Conservation (phyloP, 1,140 invertebrate species). For the Vanessa tameamea region DNA sequence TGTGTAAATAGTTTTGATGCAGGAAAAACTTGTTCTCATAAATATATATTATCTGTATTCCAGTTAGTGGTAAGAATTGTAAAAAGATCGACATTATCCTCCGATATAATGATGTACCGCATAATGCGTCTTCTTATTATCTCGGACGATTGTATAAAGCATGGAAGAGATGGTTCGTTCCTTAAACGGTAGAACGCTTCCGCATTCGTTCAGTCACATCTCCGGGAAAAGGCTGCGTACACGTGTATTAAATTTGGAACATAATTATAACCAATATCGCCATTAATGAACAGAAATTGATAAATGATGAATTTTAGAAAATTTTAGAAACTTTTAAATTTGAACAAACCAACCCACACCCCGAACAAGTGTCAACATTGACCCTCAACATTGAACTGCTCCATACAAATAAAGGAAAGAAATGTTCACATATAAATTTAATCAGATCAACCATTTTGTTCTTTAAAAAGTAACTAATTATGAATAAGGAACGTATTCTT, state of each 20-base stretch:
- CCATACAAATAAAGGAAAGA: no score
- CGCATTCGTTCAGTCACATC: slow-evolving; percentile 39
- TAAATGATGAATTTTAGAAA: no score
- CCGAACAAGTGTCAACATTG: no score
- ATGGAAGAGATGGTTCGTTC: slow-evolving; percentile 33
- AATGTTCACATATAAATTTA: no score
- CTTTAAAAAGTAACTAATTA: no score
- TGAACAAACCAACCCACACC: no score
- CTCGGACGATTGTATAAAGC: slow-evolving; percentile 36
- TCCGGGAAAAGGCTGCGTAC: slow-evolving; percentile 1
- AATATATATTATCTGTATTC: not conserved
- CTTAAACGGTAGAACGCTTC: slow-evolving; percentile 42
- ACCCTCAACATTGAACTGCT: no score
- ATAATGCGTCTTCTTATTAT: slow-evolving; percentile 39
- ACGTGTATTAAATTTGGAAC: not conserved
- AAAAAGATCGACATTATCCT: slow-evolving; percentile 15
- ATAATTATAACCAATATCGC: no score
- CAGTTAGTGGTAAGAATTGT: slow-evolving; percentile 16
- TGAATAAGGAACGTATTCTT: no score
- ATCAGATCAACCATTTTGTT: no score
- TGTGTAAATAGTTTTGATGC: not conserved
- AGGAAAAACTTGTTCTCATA: not conserved
- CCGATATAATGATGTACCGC: slow-evolving; percentile 35
- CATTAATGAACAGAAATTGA: no score
- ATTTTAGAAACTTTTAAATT: no score